Conservation (phyloP, 2,113 vertebrate species). For the Excalfactoria chinensis region DNA sequence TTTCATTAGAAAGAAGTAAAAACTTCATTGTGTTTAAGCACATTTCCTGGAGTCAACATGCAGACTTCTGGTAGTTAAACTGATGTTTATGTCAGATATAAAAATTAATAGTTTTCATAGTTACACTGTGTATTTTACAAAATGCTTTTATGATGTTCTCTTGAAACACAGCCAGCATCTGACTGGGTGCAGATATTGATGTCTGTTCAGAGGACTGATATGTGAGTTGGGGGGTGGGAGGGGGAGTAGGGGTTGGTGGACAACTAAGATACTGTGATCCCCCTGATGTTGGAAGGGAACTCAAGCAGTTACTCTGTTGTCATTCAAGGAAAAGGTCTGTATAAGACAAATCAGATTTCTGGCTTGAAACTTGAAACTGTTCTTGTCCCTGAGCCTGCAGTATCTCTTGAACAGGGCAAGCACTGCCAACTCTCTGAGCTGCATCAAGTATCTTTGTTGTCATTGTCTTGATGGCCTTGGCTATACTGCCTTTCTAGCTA, state of each 20-base stretch:
- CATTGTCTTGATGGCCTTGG: neutral
- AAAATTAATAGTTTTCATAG: neutral
- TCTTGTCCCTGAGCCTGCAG: neutral
- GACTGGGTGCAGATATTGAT: neutral
- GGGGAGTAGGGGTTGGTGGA: neutral
- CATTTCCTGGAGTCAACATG: neutral
- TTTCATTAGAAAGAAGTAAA: neutral
- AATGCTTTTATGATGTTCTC: neutral
- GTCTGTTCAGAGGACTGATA: neutral
- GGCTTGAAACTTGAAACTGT: neutral
- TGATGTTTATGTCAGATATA: no score
- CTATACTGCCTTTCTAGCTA: neutral
- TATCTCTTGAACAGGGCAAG: neutral
- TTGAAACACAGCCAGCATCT: neutral
- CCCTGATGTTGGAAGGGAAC: accelerated
- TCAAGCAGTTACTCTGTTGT: neutral
- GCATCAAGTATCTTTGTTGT: neutral
- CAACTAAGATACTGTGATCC: neutral
- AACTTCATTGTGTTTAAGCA: neutral
- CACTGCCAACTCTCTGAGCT: neutral
- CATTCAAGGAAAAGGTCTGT: neutral
- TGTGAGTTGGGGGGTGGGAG: no score
- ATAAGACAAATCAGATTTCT: neutral
- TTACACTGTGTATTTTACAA: neutral
- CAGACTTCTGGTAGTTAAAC: neutral